These are phyloP conservation scores for Drosophila nigritarsus DNA, from an alignment of 2,888 invertebrate genomes.

Conservation along the genomic window DNA sequence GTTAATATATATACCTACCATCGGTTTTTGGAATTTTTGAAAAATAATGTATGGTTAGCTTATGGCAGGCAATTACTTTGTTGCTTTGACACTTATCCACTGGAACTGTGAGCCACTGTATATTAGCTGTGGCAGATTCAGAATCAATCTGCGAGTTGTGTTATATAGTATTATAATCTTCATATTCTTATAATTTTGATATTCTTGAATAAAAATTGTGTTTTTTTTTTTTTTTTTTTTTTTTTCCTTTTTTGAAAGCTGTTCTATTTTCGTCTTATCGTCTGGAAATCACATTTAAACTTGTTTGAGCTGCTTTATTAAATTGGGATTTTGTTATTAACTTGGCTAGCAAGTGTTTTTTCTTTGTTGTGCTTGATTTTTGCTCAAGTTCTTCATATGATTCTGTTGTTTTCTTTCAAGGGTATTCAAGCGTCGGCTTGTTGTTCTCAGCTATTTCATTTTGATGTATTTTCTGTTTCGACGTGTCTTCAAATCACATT, in stretches of 20 bases:
- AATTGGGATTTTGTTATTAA: background rate
- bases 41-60: no score
- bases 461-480: constrained; percentile 11
- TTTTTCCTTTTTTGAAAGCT: background rate
- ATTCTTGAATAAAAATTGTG: background rate
- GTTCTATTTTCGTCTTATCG: background rate
- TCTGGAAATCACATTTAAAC: background rate
- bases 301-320: background rate
- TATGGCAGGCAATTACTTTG: no score
- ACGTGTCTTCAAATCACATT: constrained; percentile 46
- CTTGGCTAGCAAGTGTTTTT: background rate
- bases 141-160: background rate
- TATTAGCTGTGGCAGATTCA: no score
- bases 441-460: constrained; percentile 14
- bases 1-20: no score
- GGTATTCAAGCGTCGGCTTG: background rate
- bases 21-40: no score
- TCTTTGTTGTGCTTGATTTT: background rate
- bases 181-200: background rate
- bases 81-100: no score
- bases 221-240: background rate
- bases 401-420: background rate
- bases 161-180: no score
- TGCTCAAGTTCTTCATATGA: background rate
- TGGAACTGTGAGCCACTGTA: no score